Percentiles rank a stretch among this genome's conserved stretches.
These are phyloP conservation scores for Triplophysa dalaica DNA, from an alignment of 2,113 vertebrate genomes.

Conservation along the genomic window DNA sequence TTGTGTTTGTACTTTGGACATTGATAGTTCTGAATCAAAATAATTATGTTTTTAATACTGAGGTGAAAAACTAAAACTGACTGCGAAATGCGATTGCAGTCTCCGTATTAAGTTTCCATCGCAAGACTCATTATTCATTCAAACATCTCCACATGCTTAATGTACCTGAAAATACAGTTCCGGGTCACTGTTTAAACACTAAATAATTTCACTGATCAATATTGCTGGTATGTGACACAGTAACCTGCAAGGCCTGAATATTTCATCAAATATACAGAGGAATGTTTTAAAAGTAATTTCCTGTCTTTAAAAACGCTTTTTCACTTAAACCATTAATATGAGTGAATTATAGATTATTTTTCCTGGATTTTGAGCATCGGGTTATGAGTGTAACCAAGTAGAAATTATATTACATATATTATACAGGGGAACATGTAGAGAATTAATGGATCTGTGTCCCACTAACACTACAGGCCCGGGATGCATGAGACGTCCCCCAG, in stretches of 20 bases:
- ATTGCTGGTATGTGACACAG: conserved; percentile 47
- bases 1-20: not conserved
- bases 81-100: not conserved
- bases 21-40: not conserved
- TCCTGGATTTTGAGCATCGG: conserved; percentile 46
- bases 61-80: no score
- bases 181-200: conserved; percentile 41
- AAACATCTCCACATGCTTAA: conserved; percentile 46
- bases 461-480: conserved; percentile 26
- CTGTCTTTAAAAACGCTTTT: not conserved
- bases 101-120: not conserved
- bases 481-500: conserved; percentile 13
- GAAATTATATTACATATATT: conserved; percentile 57
- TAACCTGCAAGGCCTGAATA: conserved; percentile 51
- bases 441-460: conserved; percentile 52
- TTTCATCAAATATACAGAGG: conserved; percentile 42
- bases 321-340: conserved; percentile 52
- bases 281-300: conserved; percentile 47
- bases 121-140: conserved; percentile 51
- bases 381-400: conserved; percentile 49
- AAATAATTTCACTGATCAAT: conserved; percentile 51
- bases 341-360: conserved; percentile 60
- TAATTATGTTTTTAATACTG: no score
- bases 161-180: conserved; percentile 50
- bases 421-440: conserved; percentile 38